Evolutionary conservation across 92 coral and sea anemone genomes (phyloP), one percentile per base, ranked within the genome.

Genomic region (Porites lobata): DNA sequence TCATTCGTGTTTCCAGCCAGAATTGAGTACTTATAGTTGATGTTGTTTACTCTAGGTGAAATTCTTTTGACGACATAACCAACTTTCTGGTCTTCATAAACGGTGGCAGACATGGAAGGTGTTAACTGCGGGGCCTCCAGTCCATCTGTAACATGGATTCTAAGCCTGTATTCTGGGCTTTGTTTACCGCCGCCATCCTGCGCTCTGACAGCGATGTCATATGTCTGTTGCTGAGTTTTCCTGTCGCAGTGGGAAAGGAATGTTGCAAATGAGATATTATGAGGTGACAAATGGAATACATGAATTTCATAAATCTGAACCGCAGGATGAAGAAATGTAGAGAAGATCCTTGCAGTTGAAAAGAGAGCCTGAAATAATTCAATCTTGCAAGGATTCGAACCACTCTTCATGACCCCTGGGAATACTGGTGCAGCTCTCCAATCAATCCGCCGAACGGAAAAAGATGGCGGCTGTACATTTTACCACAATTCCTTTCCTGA

Each of bases 1-100:
- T 85, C 92, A 7, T 92, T 97, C 21, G 22, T 83, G 90, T 96
- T 96, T 19, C 99, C 99, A 68, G 88, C 78, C 1, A 57, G 26
- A n/a, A 95, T 77, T 20, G 80, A 85, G 89, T 93, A 95, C 81
- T 95, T 90, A 47, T 88, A 79, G 85, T 56, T 77, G 21, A 81
- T 57, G 54, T 67, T 82, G 6, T 84, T 22, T 53, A 22, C 88
- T 0, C 82, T 67, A 1, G 98, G 94, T 59, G 81, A 63, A 9
- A 95, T 84, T 32, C 78, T 75, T 19, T 32, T 77, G 17, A 89
- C 95, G 1, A 65, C 29, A 50, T 66, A 84, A 8, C 96, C 96
- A 64, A 91, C 94, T n/a, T 77, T 75, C 58, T 74, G 80, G 9
- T 80, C 83, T 69, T 93, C 96, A 29, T 85, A 52, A 47, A 90